Base-by-base conservation (phyloP, 2,797 vertebrate species). In the Mustela erminea region DNA sequence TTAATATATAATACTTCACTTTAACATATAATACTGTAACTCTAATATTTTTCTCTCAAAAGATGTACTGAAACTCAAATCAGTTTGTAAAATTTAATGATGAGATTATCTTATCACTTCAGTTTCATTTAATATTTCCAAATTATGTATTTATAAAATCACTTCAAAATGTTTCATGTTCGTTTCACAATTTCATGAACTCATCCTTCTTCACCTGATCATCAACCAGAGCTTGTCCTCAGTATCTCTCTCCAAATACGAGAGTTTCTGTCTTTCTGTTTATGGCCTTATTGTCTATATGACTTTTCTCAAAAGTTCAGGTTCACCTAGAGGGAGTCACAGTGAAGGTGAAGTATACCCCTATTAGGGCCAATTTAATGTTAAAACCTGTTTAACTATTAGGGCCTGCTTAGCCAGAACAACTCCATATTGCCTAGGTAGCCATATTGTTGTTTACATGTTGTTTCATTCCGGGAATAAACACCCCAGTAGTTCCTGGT, bases 21-120 rank as follows among this genome's bases (percentile, higher is more conserved):
- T 95, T 93, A 93, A 62, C 54, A 74, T 56, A 46, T 64, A 93
- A 90, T 75, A 93, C 58, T 88, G 86, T 91, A 77, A 70, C 23
- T 80, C 27, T 92, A 88, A 81, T 13, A 12, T 75, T 97, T 78
- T 90, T 93, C 74, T 85, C 38, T 93, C 68, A 81, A 64, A 54
- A 87, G 25, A 91, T 56, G 49, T 29, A 58, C 78, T 97, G 54
- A 54, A 92, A 88, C 49, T 87, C 77, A 83, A 82, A 81, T 91
- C 52, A 94, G 58, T 95, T 96, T 89, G 78, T 41, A 68, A 95
- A 98, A 97, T 94, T 96, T 86, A 91, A 84, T 88, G 90, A 93
- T 35, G 27, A 88, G 56, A 94, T 97, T 95, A 97, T 92, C 68
- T 91, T 87, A 90, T 74, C 52, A 58, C 77, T 93, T 68, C 41